These are phyloP conservation scores for Phenganax stokvisi DNA, from an alignment of 92 coral and sea anemone species.

Conservation along the genomic window DNA sequence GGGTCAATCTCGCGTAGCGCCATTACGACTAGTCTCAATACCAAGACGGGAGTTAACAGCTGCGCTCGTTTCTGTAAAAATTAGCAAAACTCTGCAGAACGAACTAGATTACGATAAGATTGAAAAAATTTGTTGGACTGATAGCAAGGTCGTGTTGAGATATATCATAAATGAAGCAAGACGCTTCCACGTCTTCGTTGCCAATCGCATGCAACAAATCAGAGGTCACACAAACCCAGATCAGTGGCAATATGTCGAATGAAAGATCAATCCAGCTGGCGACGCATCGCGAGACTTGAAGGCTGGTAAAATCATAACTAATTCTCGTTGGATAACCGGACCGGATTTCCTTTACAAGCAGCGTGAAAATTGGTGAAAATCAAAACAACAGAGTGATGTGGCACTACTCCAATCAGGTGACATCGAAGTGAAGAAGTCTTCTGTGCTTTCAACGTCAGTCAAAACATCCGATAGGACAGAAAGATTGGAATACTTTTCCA, in stretches of 20 bases:
- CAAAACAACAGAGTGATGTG: neutral
- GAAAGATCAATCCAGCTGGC: constrained; percentile 46
- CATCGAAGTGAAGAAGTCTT: constrained; percentile 50
- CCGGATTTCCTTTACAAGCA: constrained; percentile 43
- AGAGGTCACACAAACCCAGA: constrained; percentile 22
- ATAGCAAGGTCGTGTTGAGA: constrained; percentile 51
- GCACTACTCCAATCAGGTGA: constrained; percentile 24
- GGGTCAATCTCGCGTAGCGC: constrained; percentile 48
- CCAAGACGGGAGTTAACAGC: constrained; percentile 51
- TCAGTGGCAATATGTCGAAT: constrained; percentile 45
- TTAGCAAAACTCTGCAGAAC: constrained; percentile 22
- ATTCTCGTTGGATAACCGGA: constrained; percentile 40
- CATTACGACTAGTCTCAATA: constrained; percentile 41
- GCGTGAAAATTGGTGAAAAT: constrained; percentile 17
- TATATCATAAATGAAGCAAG: constrained; percentile 44
- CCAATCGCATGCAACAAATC: constrained; percentile 48
- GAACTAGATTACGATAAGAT: constrained; percentile 23
- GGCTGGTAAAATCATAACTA: constrained; percentile 17
- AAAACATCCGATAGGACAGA: constrained; percentile 1
- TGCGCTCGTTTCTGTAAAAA: constrained; percentile 38
- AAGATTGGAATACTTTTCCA: constrained; percentile 34
- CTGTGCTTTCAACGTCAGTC: constrained; percentile 1
- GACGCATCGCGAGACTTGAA: constrained; percentile 49
- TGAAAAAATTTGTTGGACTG: constrained; percentile 41
- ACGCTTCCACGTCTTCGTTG: constrained; percentile 49